phyloP scores from a whole-genome alignment of 2,888 invertebrate species.

The Mallateleia sp. region DNA sequence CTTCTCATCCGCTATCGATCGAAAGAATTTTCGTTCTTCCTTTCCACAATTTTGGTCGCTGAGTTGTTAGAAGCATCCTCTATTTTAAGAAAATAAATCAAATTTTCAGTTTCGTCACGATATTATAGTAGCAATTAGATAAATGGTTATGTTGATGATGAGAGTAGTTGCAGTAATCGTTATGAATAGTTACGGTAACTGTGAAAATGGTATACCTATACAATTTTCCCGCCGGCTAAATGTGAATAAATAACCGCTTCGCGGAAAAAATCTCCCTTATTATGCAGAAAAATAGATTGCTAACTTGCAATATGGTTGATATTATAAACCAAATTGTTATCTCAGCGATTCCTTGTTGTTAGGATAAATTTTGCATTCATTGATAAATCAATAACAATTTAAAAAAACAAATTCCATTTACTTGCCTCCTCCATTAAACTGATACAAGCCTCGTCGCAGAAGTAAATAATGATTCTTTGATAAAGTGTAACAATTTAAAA shows the following conservation, averaged over 20 bases:
- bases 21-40: neutral
- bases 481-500: constrained; percentile 13
- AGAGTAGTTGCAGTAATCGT: constrained; percentile 55
- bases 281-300: constrained; percentile 42
- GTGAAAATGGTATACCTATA: constrained; percentile 43
- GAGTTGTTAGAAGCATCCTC: neutral
- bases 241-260: constrained; percentile 28
- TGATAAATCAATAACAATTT: constrained; percentile 23
- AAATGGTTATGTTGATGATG: constrained; percentile 51
- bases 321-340: constrained; percentile 29
- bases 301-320: neutral
- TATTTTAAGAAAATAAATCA: constrained; percentile 24
- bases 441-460: constrained; percentile 9
- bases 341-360: neutral
- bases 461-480: constrained; percentile 22
- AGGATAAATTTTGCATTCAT: neutral
- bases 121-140: constrained; percentile 37
- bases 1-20: neutral
- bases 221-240: constrained; percentile 48
- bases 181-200: constrained; percentile 55
- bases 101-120: constrained; percentile 39
- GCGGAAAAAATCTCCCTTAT: neutral
- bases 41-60: neutral
- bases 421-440: neutral
- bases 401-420: constrained; percentile 19